Evolutionary conservation across 2,113 vertebrate species (phyloP).

Genomic region (Phalacrocorax brasilianus): DNA sequence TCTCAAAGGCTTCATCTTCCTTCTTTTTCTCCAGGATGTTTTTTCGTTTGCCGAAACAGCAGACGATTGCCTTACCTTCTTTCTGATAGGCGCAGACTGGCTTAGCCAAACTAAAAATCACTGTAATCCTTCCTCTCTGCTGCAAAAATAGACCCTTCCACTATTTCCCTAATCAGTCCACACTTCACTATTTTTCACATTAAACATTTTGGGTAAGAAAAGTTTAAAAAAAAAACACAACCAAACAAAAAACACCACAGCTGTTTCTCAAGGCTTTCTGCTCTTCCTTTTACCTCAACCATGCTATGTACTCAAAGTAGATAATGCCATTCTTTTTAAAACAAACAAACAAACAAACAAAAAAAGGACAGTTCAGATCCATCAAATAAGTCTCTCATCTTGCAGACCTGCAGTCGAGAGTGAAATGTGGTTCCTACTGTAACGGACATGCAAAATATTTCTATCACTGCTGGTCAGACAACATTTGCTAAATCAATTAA

Average conservation of each 20-base stretch:
- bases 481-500: accelerated
- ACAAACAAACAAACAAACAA: too few relatives aligned
- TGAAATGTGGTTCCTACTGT: accelerated
- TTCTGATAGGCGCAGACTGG: neutral
- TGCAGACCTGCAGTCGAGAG: neutral
- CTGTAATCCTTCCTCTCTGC: neutral
- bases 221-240: neutral
- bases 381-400: accelerated
- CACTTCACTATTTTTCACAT: accelerated
- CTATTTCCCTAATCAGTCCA: neutral
- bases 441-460: neutral
- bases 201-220: neutral
- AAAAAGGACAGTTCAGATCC: accelerated
- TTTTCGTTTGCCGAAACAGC: neutral
- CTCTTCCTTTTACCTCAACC: neutral
- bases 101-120: neutral
- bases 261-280: neutral
- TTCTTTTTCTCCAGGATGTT: too few relatives aligned
- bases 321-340: too few relatives aligned
- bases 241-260: accelerated
- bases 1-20: neutral
- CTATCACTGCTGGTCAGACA: neutral
- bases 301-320: accelerated
- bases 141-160: neutral
- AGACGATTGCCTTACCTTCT: too few relatives aligned